Base-by-base conservation (phyloP, 2,888 invertebrate species). In the Drosophila nigricruria region DNA sequence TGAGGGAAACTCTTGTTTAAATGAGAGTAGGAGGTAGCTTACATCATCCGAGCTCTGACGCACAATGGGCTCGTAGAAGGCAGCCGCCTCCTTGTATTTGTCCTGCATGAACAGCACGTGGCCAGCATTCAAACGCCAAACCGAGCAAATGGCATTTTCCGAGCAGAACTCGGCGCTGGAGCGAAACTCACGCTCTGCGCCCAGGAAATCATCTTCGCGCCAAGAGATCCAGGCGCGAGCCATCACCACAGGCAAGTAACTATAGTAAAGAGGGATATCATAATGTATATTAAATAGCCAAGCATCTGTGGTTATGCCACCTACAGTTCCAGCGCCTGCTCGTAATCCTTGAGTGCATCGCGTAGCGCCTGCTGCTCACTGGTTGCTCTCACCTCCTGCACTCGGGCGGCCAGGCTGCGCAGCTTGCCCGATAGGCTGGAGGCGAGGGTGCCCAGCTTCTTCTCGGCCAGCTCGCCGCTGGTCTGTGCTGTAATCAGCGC, bases 21-120 rank as follows among this genome's bases (percentile, higher is more conserved):
- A 1, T 3, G 25, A 1, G n/a, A 14, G 4, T 3, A 81, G 9
- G 53, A 1, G 5, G 4, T 1, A 16, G 18, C 92, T 89, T 91
- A 95, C 95, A 91, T 97, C 97, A 75, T 98, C 97, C 87, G 96
- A 98, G 93, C 97, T 97, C 91, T 98, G 98, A 84, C 98, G 97
- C 0, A 99, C 98, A 65, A 99, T 97, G 0, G 99, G 98, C 90
- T 99, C 99, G 92, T 99, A 99, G 93, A 99, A 99, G 49, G 97
- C 98, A 1, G 98, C 97, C 0, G 99, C 98, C 93, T 99, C 99
- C 91, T 98, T 98, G 92, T 98, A 99, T 92, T 99, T 99, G 91
- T 97, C 98, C 93, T 99, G 99, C 99, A 99, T 99, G 92, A 99
- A 99, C 4, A 99, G 94, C 0, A 99, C 99, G 92, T 99, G 99